Base-by-base conservation (phyloP, 2,888 invertebrate genomes). In the Pristionchus mayeri region DNA sequence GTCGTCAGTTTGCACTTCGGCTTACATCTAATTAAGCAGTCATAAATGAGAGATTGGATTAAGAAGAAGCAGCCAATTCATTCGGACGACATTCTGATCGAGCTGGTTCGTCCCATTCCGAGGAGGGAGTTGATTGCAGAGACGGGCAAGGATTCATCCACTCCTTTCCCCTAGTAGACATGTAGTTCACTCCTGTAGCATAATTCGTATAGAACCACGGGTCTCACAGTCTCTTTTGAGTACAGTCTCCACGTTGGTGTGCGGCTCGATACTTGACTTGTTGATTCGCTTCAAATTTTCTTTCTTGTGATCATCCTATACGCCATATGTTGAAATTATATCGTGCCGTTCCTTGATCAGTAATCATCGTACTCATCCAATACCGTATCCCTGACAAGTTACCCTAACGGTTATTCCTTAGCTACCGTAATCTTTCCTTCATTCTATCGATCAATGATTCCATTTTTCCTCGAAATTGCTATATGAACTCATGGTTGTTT, bases 11-110 rank as follows among this genome's bases (percentile, higher is more conserved):
- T 2, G 11, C 2, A n/a, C n/a, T n/a, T n/a, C n/a, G n/a, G n/a
- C n/a, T n/a, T n/a, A n/a, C n/a, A n/a, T n/a, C n/a, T n/a, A n/a
- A n/a, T n/a, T n/a, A n/a, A n/a, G 13, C n/a, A 16, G 54, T 54
- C 9, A 54, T 54, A 21, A 21, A 54, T 18, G 21, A 13, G 9
- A 27, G 3, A 27, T 78, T 78, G 6, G 7, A 44, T 44, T 44
- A 44, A 80, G 80, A 21, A 80, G n/a, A 40, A 48, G 80, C 24
- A 40, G 40, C 80, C 80, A 24, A 80, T 80, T 11, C 40, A 40
- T 40, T 80, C 80, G 7, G 80, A 80, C 24, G 80, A 80, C 21
- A 11, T 24, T 13, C 24, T 27, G 27, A 48, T 60, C 18, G 24
- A 24, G 21, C 27, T 60, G 57, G 11, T 50, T 81, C 81, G 81